Percentiles rank a stretch among this genome's conserved stretches.
These are phyloP conservation scores for Ectobius pallidus DNA, from an alignment of 2,888 invertebrate genomes.

Conservation along the genomic window DNA sequence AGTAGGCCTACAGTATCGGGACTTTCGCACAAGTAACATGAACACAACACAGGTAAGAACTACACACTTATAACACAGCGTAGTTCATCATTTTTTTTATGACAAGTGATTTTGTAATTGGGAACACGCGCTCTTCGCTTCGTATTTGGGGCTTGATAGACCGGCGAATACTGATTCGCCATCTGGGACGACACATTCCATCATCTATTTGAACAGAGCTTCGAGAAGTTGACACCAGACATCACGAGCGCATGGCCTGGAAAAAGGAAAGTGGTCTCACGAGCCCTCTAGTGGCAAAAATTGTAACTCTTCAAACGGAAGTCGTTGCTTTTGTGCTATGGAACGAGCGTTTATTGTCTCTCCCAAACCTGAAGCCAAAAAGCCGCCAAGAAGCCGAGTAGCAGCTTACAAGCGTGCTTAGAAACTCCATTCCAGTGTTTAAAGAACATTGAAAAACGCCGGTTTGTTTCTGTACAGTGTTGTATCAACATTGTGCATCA, in stretches of 20 bases:
- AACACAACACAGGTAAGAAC: no score
- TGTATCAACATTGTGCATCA: background rate
- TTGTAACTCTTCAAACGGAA: background rate
- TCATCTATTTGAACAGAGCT: background rate
- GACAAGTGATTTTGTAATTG: no score
- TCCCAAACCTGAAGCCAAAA: constrained; percentile 22
- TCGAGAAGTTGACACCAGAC: no score
- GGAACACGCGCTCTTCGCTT: constrained; percentile 5
- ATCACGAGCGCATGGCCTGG: no score
- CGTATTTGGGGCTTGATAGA: background rate
- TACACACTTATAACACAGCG: no score
- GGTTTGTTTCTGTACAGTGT: constrained; percentile 14
- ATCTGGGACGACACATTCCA: constrained; percentile 1
- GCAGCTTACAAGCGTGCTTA: no score
- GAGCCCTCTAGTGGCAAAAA: constrained; percentile 15
- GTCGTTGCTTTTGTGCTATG: constrained; percentile 15
- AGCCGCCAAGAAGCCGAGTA: constrained; percentile 15
- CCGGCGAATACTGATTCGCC: constrained; percentile 16
- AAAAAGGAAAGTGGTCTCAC: no score
- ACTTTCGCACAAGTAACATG: no score
- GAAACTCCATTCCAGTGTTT: constrained; percentile 16
- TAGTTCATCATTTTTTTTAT: no score
- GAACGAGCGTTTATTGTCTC: background rate
- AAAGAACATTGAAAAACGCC: no score
- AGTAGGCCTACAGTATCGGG: no score